Evolutionary conservation across 1,140 invertebrate genomes (phyloP).

Genomic region (Drosophila carrolli): DNA sequence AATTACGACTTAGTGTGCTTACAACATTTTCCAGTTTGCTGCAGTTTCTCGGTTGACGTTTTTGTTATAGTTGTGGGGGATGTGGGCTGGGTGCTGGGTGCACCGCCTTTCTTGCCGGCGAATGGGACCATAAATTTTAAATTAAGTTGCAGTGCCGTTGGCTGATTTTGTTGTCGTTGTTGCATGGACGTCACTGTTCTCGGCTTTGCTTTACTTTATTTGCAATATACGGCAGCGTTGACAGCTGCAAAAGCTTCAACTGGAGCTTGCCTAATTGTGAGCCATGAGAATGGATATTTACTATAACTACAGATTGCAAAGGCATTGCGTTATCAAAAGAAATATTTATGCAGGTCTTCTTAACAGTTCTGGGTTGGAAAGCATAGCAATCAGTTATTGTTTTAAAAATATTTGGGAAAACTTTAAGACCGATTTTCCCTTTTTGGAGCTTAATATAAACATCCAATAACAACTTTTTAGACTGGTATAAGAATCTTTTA

Average conservation of each 20-base stretch:
- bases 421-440: no score
- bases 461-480: no score
- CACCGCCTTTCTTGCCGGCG: conserved; percentile 24
- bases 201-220: conserved; percentile 31
- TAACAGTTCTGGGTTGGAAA: background rate
- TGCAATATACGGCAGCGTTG: conserved; percentile 12
- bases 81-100: background rate
- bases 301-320: background rate
- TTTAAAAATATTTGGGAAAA: no score
- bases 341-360: background rate
- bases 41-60: conserved; percentile 18
- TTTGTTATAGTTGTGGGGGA: conserved; percentile 23
- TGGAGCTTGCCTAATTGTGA: conserved; percentile 23
- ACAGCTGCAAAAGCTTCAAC: conserved; percentile 31
- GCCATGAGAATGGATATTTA: conserved; percentile 12
- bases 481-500: no score
- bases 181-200: background rate
- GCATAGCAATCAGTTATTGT: no score
- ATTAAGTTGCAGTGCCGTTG: conserved; percentile 53
- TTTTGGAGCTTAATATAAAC: no score
- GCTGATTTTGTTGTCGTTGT: conserved; percentile 27
- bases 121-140: conserved; percentile 48
- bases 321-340: background rate
- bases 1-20: conserved; percentile 47
- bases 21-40: conserved; percentile 44